Conservation (phyloP, 2,888 invertebrate genomes). For the Teinopalpus imperialis region DNA sequence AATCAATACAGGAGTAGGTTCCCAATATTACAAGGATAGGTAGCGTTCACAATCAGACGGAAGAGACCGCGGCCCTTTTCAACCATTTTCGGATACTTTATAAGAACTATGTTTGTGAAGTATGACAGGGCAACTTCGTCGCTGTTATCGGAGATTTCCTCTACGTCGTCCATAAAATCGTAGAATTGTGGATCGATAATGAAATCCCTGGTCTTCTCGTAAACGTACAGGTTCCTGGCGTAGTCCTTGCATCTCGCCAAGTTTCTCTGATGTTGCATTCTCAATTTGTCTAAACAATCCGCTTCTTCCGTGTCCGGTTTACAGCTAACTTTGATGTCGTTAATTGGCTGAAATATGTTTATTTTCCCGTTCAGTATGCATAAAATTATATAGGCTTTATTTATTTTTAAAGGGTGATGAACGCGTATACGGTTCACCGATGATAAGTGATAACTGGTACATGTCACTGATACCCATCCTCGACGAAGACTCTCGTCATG, state of each 20-base stretch:
- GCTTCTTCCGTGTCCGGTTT: constrained; percentile 1
- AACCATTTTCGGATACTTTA: not conserved
- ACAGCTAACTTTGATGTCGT: constrained; percentile 8
- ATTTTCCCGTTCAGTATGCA: too few relatives aligned
- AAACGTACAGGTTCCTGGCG: constrained; percentile 5
- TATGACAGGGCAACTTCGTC: constrained; percentile 7
- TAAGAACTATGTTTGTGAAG: constrained; percentile 5
- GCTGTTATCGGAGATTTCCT: not conserved
- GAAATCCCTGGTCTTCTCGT: constrained; percentile 10
- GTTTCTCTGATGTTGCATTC: not conserved
- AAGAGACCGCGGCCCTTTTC: constrained; percentile 5
- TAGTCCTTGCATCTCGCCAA: not conserved
- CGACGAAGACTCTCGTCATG: too few relatives aligned
- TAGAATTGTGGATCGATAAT: not conserved
- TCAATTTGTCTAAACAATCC: not conserved
- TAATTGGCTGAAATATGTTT: constrained; percentile 3
- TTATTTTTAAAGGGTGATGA: too few relatives aligned
- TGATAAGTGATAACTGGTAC: too few relatives aligned
- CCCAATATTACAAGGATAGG: not conserved
- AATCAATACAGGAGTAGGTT: not conserved
- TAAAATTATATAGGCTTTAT: too few relatives aligned
- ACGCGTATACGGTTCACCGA: too few relatives aligned
- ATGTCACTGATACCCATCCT: too few relatives aligned
- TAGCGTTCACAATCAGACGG: not conserved
- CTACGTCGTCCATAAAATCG: not conserved